Evolutionary conservation across 2,888 invertebrate genomes (phyloP), one percentile per base, ranked within the genome.

Genomic region (Polydrusus tereticollis): DNA sequence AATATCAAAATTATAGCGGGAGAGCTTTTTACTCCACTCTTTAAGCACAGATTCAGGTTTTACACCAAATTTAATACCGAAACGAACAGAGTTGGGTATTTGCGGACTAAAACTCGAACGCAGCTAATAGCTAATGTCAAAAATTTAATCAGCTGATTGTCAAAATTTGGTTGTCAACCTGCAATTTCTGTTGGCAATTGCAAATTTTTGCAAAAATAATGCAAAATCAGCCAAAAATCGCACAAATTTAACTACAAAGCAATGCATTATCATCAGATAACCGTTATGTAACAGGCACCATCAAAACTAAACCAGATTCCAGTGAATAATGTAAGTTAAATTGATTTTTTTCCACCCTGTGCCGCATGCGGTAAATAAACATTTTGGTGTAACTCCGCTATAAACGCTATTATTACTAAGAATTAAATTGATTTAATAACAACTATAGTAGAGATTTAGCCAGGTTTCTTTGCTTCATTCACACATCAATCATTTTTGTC

Each of bases 131-230:
- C n/a, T n/a, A n/a, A n/a, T n/a, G n/a, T n/a, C n/a, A n/a, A 47
- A 63, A 63, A 63, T 36, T 63, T 29, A 12, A 43, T 43, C 60
- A 60, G 60, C 60, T 43, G 60, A 45, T 20, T 60, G 43, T 43
- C 60, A 60, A 60, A 41, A 59, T 14, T 59, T 26, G 2, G 23
- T 50, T 50, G 26, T 33, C 52, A 18, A 33, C 52, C 52, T 33
- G 10, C 16, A 50, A 26, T 20, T 20, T 3, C 23, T 29, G 29
- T 47, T 12, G 21, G 20, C 21, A 47, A 14, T 52, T 16, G 8
- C 52, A 12, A 59, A 45, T 60, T 29, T 60, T 52, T 21, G n/a
- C 0, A 36, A 52, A 64, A 52, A 66, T 58, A 45, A 66, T 66
- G 58, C 58, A 41, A 58, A 58, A 33, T 47, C 36, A 58, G 47